phyloP scores from a whole-genome alignment of 1,140 invertebrate genomes.

The Saccostrea cuccullata region DNA sequence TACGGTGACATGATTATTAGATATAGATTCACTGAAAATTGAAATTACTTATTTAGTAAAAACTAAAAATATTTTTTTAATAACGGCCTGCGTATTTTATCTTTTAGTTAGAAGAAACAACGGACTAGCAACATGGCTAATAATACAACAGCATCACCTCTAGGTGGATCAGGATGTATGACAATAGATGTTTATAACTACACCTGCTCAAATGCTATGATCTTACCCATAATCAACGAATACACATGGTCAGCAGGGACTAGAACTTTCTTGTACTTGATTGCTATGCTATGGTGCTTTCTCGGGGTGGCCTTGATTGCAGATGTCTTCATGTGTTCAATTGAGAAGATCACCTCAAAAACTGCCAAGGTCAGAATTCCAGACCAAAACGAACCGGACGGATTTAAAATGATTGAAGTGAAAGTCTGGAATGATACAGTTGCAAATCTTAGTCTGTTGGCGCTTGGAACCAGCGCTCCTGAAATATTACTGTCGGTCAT shows the following conservation, averaged over 20 bases:
- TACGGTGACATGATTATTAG: too few species aligned
- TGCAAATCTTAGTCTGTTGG: slow-evolving; percentile 85
- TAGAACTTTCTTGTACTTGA: slow-evolving; percentile 80
- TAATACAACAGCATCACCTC: neutral
- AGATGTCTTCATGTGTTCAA: slow-evolving; percentile 84
- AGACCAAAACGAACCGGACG: slow-evolving; percentile 64
- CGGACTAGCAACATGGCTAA: slow-evolving; percentile 12
- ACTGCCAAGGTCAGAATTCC: slow-evolving; percentile 81
- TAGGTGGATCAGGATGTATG: neutral
- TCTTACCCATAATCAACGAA: slow-evolving; percentile 82
- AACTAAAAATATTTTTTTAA: neutral
- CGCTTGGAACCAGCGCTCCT: slow-evolving; percentile 84
- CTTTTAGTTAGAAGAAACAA: slow-evolving; percentile 4
- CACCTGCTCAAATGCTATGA: slow-evolving; percentile 74
- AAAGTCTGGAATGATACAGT: slow-evolving; percentile 85
- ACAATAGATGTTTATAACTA: slow-evolving; percentile 54
- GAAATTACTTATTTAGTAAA: too few species aligned
- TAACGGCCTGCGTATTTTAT: neutral
- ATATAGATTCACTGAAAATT: too few species aligned
- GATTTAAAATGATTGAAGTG: slow-evolving; percentile 71
- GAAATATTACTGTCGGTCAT: slow-evolving; percentile 85
- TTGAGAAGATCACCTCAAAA: slow-evolving; percentile 85
- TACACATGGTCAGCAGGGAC: slow-evolving; percentile 80
- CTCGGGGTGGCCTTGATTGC: slow-evolving; percentile 83
- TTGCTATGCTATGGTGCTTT: slow-evolving; percentile 81